Evolutionary conservation across 1,140 invertebrate genomes (phyloP).

Genomic region (Armadillidium nasatum): DNA sequence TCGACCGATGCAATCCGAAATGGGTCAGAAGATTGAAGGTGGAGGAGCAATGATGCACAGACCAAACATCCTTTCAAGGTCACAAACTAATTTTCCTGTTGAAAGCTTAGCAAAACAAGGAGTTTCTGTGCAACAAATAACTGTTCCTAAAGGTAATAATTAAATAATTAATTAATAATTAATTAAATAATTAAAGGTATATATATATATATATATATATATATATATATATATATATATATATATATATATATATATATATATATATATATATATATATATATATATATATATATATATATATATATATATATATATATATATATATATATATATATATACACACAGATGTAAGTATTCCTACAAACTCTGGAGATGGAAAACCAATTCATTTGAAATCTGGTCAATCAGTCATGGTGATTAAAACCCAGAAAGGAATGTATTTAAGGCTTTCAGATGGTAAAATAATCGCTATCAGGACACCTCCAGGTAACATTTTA

Average conservation of each 20-base stretch:
- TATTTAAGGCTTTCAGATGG: conserved; percentile 91
- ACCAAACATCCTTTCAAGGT: conserved; percentile 31
- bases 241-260: too few relatives aligned
- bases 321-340: too few relatives aligned
- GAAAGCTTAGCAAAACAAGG: conserved; percentile 85
- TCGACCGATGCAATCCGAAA: conserved; percentile 55
- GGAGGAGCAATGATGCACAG: conserved; percentile 31
- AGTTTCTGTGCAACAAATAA: conserved; percentile 90
- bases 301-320: too few relatives aligned
- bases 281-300: too few relatives aligned
- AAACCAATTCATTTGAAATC: conserved; percentile 78
- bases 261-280: too few relatives aligned
- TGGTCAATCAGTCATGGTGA: conserved; percentile 85
- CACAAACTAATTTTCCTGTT: conserved; percentile 50
- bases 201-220: conserved; percentile 4
- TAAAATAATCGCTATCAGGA: conserved; percentile 92
- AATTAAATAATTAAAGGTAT: too few relatives aligned
- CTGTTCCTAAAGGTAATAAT: conserved; percentile 67
- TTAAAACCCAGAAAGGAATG: conserved; percentile 90
- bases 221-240: too few relatives aligned
- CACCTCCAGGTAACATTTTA: conserved; percentile 44
- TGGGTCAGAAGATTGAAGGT: conserved; percentile 48
- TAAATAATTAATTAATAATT: not conserved
- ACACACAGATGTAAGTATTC: conserved; percentile 80
- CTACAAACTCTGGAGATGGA: conserved; percentile 79